A percentile compares a stretch with the other conserved stretches of the same genome.
Evolutionary conservation across 2,888 invertebrate genomes (phyloP).

Genomic region (Abrostola triplasia): DNA sequence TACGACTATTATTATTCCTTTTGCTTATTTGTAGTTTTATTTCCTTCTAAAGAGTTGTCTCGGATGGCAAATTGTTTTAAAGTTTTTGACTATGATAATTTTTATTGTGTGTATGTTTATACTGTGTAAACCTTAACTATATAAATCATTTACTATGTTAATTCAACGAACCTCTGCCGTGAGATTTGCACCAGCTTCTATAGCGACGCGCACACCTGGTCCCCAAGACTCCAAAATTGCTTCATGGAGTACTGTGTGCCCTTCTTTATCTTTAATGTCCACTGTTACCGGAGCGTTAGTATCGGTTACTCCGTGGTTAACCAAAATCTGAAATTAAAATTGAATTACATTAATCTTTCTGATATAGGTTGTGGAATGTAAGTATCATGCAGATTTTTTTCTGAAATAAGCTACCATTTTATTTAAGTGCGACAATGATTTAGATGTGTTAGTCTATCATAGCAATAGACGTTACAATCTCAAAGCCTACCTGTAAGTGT

Average conservation of each 20-base stretch:
- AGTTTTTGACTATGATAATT: no score
- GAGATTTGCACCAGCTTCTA: slow-evolving; percentile 77
- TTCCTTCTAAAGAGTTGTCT: no score
- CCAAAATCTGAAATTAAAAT: slow-evolving; percentile 35
- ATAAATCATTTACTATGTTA: background rate
- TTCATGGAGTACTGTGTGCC: slow-evolving; percentile 74
- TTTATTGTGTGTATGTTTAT: no score
- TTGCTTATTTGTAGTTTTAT: no score
- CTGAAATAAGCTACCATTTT: background rate
- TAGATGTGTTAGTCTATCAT: background rate
- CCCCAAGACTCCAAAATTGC: slow-evolving; percentile 74
- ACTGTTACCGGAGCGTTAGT: slow-evolving; percentile 14
- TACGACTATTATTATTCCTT: no score
- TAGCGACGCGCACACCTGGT: slow-evolving; percentile 70
- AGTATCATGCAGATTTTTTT: no score
- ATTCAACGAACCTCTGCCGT: slow-evolving; percentile 51
- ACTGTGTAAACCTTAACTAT: no score
- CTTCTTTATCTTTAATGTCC: slow-evolving; percentile 67
- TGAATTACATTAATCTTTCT: slow-evolving; percentile 2
- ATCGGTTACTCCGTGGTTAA: slow-evolving; percentile 20
- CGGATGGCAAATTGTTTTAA: no score
- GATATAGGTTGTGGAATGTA: no score
- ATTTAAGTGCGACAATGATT: background rate
- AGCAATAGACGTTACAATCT: no score
- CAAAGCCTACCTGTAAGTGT: slow-evolving; percentile 47